A percentile compares a stretch with the other conserved stretches of the same genome.
Conservation (phyloP, 2,888 invertebrate genomes). For the Thymelicus lineola region DNA sequence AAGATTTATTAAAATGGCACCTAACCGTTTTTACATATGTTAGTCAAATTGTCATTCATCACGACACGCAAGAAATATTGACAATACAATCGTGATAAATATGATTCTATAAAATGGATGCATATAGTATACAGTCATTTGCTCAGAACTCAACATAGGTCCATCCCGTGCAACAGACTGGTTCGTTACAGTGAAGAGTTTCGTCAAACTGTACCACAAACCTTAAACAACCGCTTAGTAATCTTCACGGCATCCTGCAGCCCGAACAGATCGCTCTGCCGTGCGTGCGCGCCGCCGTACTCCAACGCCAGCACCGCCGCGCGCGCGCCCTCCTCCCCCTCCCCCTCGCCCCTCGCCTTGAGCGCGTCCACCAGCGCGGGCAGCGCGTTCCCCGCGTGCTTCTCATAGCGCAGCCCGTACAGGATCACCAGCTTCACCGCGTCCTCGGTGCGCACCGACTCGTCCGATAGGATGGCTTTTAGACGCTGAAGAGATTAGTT, state of each 20-base stretch:
- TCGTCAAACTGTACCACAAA: no score
- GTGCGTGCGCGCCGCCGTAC: constrained; percentile 93
- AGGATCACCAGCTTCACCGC: constrained; percentile 95
- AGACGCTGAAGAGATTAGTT: constrained; percentile 89
- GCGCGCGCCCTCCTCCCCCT: constrained; percentile 86
- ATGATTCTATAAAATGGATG: no score
- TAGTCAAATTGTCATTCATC: no score
- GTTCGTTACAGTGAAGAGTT: no score
- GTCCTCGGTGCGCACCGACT: constrained; percentile 90
- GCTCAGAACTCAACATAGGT: no score
- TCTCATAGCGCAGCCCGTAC: constrained; percentile 97
- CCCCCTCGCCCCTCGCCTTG: constrained; percentile 69
- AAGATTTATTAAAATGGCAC: no score
- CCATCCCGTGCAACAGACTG: no score
- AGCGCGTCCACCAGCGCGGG: constrained; percentile 90
- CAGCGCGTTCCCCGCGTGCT: constrained; percentile 92
- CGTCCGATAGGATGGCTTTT: constrained; percentile 90
- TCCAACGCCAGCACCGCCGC: constrained; percentile 89
- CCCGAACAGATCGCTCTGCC: constrained; percentile 94
- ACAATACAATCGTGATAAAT: no score
- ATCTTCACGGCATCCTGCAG: constrained; percentile 94
- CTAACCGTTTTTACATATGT: no score
- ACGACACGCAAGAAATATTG: no score
- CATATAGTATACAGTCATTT: no score
- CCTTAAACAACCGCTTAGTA: constrained; percentile 95